Percentiles rank a stretch among this genome's conserved stretches.
These are phyloP conservation scores for Poecilia gillii DNA, from an alignment of 2,797 vertebrate species.

Conservation along the genomic window DNA sequence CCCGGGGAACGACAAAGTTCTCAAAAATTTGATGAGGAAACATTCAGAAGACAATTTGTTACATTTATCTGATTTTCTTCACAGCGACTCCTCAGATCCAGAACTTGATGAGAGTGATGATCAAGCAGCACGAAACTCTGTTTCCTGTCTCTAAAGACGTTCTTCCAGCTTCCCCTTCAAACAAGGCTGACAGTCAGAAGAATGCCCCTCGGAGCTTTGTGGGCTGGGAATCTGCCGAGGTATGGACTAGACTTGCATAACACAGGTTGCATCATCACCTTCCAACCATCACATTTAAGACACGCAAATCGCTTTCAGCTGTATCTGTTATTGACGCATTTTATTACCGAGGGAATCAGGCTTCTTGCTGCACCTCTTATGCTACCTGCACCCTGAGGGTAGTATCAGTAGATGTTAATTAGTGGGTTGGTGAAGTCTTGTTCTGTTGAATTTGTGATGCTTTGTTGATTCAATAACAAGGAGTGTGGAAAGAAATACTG, in stretches of 20 bases:
- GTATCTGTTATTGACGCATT: background rate
- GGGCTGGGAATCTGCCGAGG: constrained; percentile 92
- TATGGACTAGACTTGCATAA: constrained; percentile 23
- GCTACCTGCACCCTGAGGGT: background rate
- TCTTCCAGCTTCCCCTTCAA: constrained; percentile 73
- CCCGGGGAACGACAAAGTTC: background rate
- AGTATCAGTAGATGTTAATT: background rate
- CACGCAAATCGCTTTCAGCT: background rate
- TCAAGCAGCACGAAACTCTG: constrained; percentile 88
- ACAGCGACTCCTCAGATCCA: constrained; percentile 94
- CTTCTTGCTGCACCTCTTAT: background rate
- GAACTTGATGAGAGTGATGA: constrained; percentile 95
- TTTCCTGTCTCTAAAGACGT: constrained; percentile 88
- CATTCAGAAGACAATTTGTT: constrained; percentile 25
- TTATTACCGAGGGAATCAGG: background rate
- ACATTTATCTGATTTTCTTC: constrained; percentile 38
- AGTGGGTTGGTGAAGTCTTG: background rate
- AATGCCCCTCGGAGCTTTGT: constrained; percentile 87
- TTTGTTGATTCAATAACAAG: background rate
- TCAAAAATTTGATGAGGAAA: background rate
- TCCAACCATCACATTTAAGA: background rate
- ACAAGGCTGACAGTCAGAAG: constrained; percentile 82
- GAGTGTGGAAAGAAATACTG: no score
- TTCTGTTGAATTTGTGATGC: background rate
- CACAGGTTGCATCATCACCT: background rate